These are phyloP conservation scores for Chamaetylas fuelleborni DNA, from an alignment of 2,113 vertebrate genomes.

Conservation along the genomic window DNA sequence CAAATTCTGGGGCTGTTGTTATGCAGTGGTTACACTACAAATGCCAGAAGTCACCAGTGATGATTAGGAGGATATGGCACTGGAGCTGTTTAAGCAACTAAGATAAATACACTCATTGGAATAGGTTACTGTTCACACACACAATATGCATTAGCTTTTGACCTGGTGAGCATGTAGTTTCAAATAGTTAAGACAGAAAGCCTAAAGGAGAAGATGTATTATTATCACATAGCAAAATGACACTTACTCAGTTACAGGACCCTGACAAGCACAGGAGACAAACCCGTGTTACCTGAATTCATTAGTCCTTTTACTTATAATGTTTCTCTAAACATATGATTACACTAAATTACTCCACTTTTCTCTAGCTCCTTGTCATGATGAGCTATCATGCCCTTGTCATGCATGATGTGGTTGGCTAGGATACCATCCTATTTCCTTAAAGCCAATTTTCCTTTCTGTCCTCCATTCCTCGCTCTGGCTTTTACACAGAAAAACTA, in stretches of 20 bases:
- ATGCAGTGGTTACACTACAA: not conserved
- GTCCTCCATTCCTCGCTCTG: not conserved
- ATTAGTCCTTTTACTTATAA: not conserved
- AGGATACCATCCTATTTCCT: not conserved
- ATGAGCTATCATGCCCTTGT: not conserved
- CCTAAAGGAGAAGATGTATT: not conserved
- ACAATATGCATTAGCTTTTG: slow-evolving; percentile 46
- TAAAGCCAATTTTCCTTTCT: not conserved
- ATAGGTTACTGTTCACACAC: slow-evolving; percentile 2
- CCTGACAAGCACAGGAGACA: not conserved
- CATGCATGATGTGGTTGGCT: not conserved
- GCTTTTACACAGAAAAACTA: not conserved
- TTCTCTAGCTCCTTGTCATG: not conserved
- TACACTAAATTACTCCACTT: not conserved
- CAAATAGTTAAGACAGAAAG: not conserved
- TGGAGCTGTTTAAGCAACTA: slow-evolving; percentile 12
- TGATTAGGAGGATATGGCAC: not conserved
- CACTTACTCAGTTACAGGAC: not conserved
- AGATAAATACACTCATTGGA: not conserved
- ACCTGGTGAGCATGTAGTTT: not conserved
- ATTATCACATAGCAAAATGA: not conserved
- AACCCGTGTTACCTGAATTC: not conserved
- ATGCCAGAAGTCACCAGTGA: not conserved
- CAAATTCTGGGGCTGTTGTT: not conserved
- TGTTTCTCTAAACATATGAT: not conserved